Conservation (phyloP, 1,140 invertebrate species). For the Eriosoma lanigerum region DNA sequence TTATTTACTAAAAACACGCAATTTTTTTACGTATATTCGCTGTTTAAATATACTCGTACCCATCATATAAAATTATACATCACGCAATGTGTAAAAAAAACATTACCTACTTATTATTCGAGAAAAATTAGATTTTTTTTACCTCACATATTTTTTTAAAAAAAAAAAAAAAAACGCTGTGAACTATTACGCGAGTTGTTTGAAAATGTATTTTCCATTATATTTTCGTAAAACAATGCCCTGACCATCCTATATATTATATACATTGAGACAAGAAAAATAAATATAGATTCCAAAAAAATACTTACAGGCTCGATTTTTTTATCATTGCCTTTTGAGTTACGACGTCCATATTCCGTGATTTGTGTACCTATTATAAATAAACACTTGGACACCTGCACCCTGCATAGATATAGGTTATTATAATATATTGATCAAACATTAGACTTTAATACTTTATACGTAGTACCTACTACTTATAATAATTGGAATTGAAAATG, state of each 20-base stretch:
- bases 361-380: no score
- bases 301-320: constrained; percentile 35
- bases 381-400: no score
- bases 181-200: no score
- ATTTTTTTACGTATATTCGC: not conserved
- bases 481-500: no score
- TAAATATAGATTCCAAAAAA: not conserved
- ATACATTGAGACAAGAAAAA: not conserved
- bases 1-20: constrained; percentile 33
- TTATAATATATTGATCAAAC: not conserved
- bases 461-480: no score
- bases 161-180: no score
- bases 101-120: not conserved
- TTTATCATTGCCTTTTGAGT: constrained; percentile 32
- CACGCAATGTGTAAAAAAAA: not conserved
- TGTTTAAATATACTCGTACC: not conserved
- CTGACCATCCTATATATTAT: not conserved
- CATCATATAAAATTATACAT: constrained; percentile 7
- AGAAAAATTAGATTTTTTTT: no score
- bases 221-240: no score
- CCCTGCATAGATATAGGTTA: no score
- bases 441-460: no score
- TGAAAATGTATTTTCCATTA: no score
- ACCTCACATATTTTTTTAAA: no score
- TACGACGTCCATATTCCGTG: not conserved